phyloP scores from a whole-genome alignment of 2,113 vertebrate species.

The Varanus salvator region DNA sequence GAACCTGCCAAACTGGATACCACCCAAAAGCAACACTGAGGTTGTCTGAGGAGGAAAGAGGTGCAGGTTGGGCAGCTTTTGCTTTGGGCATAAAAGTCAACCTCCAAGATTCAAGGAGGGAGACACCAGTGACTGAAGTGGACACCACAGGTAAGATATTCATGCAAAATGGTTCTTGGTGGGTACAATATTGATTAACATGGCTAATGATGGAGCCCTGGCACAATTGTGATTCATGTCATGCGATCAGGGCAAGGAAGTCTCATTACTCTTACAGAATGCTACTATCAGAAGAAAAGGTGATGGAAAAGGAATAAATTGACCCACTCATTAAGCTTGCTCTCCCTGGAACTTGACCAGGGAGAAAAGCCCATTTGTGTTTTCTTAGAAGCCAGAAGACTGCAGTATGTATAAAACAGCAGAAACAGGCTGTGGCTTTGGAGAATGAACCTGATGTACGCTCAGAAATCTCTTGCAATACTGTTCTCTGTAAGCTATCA shows the following conservation, averaged over 20 bases:
- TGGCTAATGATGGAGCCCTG: conserved; percentile 26
- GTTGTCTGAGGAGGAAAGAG: neutral
- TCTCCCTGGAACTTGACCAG: neutral
- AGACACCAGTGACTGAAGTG: neutral
- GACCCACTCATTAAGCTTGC: neutral
- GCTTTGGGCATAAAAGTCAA: neutral
- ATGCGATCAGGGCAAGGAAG: conserved; percentile 23
- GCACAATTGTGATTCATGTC: conserved; percentile 35
- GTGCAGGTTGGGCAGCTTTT: neutral
- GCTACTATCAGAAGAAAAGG: conserved; percentile 55
- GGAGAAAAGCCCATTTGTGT: conserved; percentile 24
- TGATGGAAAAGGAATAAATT: conserved; percentile 54
- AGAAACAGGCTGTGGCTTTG: conserved; percentile 10
- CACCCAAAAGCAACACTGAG: neutral
- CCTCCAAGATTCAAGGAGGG: neutral
- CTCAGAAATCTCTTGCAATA: neutral
- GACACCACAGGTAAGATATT: neutral
- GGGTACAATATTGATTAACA: conserved; percentile 31
- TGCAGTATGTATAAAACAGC: conserved; percentile 4
- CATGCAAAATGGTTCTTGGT: neutral
- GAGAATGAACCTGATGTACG: neutral
- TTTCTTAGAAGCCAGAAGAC: conserved; percentile 8
- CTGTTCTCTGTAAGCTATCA: neutral
- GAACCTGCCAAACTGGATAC: neutral
- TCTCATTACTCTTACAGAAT: conserved; percentile 32